These are phyloP conservation scores for Austrolebias charrua DNA, from an alignment of 2,797 vertebrate species.

Conservation along the genomic window DNA sequence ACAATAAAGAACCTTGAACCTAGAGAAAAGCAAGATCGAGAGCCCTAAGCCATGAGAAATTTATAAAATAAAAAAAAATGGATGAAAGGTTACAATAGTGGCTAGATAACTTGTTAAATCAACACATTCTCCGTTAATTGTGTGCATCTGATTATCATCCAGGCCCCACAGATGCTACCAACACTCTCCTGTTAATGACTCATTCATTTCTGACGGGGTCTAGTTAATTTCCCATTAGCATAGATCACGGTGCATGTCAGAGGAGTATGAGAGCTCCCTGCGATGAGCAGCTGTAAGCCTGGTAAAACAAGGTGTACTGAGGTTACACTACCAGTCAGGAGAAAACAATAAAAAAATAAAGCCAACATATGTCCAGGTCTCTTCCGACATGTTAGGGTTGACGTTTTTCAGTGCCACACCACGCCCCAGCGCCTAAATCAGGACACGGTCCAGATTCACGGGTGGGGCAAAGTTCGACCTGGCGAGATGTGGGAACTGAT, in stretches of 20 bases:
- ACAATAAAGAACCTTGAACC: too few relatives aligned
- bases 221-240: constrained; percentile 60
- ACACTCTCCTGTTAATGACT: constrained; percentile 47
- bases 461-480: constrained; percentile 33
- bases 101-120: constrained; percentile 20
- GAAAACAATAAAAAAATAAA: background rate
- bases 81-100: background rate
- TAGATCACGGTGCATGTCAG: constrained; percentile 42
- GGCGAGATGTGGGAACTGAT: constrained; percentile 44
- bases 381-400: background rate
- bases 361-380: background rate
- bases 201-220: constrained; percentile 54
- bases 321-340: constrained; percentile 1
- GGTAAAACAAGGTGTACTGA: constrained; percentile 12
- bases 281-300: constrained; percentile 18
- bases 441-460: constrained; percentile 20
- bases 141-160: constrained; percentile 13
- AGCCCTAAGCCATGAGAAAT: too few relatives aligned
- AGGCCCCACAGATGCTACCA: constrained; percentile 37
- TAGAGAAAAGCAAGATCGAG: too few relatives aligned
- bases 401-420: constrained; percentile 1
- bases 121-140: constrained; percentile 28
- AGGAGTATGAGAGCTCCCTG: constrained; percentile 8
- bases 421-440: background rate
- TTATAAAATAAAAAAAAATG: background rate